Conservation (phyloP, 64 coral and sea anemone species). For the Anthopleura sola region DNA sequence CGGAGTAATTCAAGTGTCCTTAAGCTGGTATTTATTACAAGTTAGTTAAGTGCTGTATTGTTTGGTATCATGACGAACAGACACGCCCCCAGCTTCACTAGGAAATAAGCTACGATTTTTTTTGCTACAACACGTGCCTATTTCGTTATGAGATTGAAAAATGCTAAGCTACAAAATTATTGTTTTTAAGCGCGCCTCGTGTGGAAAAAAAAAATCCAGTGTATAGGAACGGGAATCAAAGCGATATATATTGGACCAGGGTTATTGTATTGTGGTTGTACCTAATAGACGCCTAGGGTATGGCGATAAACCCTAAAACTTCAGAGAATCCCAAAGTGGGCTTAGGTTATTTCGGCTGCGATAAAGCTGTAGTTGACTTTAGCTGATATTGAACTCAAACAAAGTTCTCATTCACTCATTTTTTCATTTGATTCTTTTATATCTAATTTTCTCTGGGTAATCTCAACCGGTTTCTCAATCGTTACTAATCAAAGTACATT, state of each 20-base stretch:
- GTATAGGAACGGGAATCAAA: neutral
- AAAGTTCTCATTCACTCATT: no score
- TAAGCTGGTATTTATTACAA: conserved; percentile 18
- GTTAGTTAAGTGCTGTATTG: conserved; percentile 5
- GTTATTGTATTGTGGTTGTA: neutral
- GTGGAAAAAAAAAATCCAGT: no score
- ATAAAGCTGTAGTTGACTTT: neutral
- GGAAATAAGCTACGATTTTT: no score
- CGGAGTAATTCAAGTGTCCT: neutral
- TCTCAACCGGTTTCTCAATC: neutral
- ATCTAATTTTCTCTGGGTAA: neutral
- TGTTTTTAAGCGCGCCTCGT: no score
- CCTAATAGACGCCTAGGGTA: neutral
- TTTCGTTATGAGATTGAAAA: no score
- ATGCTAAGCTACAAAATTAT: no score
- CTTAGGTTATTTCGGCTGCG: neutral
- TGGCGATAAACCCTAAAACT: neutral
- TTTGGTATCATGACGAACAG: neutral
- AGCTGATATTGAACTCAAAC: neutral
- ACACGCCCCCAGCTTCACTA: neutral
- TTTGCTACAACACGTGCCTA: no score
- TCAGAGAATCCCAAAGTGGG: neutral
- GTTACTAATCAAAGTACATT: neutral
- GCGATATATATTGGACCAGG: neutral
- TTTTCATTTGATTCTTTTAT: neutral